Evolutionary conservation across 2,113 vertebrate species (phyloP), one percentile per base, ranked within the genome.

Genomic region (Chaetura pelagica): DNA sequence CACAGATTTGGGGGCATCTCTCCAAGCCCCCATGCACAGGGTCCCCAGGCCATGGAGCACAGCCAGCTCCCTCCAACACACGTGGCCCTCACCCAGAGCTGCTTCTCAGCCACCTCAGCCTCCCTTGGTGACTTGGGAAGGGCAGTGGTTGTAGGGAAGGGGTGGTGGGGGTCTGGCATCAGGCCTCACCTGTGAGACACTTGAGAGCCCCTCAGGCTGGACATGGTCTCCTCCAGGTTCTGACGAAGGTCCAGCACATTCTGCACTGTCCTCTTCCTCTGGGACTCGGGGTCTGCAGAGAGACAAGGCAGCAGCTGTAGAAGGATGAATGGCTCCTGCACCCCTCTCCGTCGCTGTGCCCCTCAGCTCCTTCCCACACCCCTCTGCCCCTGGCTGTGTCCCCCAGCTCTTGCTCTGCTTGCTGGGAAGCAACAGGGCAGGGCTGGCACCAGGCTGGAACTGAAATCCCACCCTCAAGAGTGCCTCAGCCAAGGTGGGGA

Each of bases 211-310:
- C 99, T 98, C 67, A 99, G 97, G 95, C 99, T 99, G 87, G 99
- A 99, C 99, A 99, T 99, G 91, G 99, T 99, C 91, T 99, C 99
- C 92, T 99, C 99, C 97, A 99, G 97, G 97, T 99, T 99, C 96
- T 99, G 99, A 61, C 99, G 99, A 59, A 99, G 98, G 96, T 99
- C 99, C 95, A 99, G 97, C 35, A 99, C 99, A 82, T 99, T 99
- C 97, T 99, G 99, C 66, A 99, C 99, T 0, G 99, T 99, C 80
- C 99, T 98, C 97, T 99, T 99, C 93, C 99, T 98, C 97, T 99
- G 99, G 91, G 99, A 99, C 91, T 99, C 99, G 0, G 99, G 99
- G 84, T 99, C 99, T 99, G 97, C 7, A 21, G 67, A 91, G 72
- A 94, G 74, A 95, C 17, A 96, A 84, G 64, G 96, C 7, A 4